Percentiles rank a stretch among this genome's conserved stretches.
Evolutionary conservation across 2,797 vertebrate species (phyloP).

Genomic region (Lepilemur ruficaudatus): DNA sequence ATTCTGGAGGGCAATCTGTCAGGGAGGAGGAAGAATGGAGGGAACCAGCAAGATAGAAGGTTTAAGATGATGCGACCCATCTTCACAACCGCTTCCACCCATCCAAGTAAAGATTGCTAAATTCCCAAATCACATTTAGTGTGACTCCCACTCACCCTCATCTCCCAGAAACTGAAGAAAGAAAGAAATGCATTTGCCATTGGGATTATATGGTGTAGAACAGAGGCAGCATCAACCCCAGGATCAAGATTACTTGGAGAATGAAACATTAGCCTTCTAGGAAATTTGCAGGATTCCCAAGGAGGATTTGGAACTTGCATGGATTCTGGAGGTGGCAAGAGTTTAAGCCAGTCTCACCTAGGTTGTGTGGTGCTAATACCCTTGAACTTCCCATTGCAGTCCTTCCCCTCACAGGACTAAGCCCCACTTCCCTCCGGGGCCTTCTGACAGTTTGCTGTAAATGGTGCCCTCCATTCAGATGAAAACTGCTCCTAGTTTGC

Average conservation of each 20-base stretch:
- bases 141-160: background rate
- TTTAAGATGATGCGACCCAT: background rate
- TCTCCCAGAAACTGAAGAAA: background rate
- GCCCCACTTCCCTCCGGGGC: fast-evolving
- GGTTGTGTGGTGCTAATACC: background rate
- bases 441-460: background rate
- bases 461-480: background rate
- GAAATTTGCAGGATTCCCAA: background rate
- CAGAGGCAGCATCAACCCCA: background rate
- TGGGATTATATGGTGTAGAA: background rate
- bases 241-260: background rate
- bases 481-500: background rate
- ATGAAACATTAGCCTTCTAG: background rate
- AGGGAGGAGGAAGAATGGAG: background rate
- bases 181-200: background rate
- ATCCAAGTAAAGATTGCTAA: background rate
- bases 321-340: background rate
- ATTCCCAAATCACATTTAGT: background rate
- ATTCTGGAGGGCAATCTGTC: background rate
- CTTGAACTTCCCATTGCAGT: background rate
- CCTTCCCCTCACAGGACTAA: background rate
- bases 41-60: background rate
- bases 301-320: background rate
- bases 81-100: background rate
- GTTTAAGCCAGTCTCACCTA: background rate